A percentile compares a stretch with the other conserved stretches of the same genome.
Evolutionary conservation across 2,797 vertebrate genomes (phyloP).

Genomic region (Spea hammondii): DNA sequence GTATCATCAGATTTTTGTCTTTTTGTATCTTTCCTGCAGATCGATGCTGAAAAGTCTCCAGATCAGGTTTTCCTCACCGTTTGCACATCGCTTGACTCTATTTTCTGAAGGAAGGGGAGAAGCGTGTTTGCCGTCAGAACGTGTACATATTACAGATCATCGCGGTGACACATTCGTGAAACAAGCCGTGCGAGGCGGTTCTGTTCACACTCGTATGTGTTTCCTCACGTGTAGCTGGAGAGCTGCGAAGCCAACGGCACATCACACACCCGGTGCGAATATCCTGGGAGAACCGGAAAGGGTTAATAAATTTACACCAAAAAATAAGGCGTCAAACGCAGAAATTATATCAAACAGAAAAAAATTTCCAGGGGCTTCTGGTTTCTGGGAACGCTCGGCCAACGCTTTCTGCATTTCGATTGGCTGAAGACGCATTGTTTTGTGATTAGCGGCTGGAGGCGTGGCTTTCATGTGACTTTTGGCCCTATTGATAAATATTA

Average conservation of each 20-base stretch:
- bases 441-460: no score
- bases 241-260: conserved; percentile 4
- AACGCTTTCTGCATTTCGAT: no score
- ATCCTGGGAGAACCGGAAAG: no score
- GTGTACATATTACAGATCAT: conserved; percentile 38
- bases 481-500: no score
- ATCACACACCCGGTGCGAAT: background rate
- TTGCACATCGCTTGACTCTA: conserved; percentile 76
- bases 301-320: background rate
- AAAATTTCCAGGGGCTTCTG: no score
- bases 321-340: background rate
- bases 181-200: background rate
- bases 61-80: conserved; percentile 85
- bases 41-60: conserved; percentile 82
- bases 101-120: conserved; percentile 60
- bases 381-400: no score
- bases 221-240: background rate
- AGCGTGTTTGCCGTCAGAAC: conserved; percentile 7
- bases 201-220: conserved; percentile 10
- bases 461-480: no score
- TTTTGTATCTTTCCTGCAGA: conserved; percentile 63
- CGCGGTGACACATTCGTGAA: background rate
- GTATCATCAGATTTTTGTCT: no score
- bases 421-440: no score
- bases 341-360: no score